Evolutionary conservation across 1,140 invertebrate species (phyloP), one percentile per base, ranked within the genome.

Genomic region (Bombus pascuorum): DNA sequence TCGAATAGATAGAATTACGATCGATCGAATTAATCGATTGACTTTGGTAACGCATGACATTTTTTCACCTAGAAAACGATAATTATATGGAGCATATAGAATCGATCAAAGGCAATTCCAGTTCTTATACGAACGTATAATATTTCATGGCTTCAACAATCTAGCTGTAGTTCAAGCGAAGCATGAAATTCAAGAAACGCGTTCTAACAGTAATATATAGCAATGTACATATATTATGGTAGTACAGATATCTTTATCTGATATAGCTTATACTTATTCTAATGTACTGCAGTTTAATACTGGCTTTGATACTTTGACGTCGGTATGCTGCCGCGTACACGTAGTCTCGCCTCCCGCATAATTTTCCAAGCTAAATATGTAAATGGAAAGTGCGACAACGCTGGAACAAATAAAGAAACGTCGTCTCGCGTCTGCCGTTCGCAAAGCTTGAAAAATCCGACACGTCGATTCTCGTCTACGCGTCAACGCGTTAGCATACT

Each of bases 1-100:
- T 8, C 0, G 5, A 22, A 53, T 53, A 8, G 18, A 0, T 3
- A 22, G 47, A 53, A 53, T 22, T 53, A 22, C 47, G 5, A 53
- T 53, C 47, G 47, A 53, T 47, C 18, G 47, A 53, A 18, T 8
- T 22, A 22, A 53, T 53, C 18, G 47, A 53, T 53, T 8, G 18
- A 18, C 47, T 53, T 53, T 8, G 47, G 0, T 3, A n/a, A 62
- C 10, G 0, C 1, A 0, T 0, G 28, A 13, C 3, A 4, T n/a
- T 13, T 62, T 4, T 62, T 62, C 0, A 13, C 28, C 59, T 4
- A 62, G 59, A n/a, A 28, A 62, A 5, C 25, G 8, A 62, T n/a
- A 13, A 62, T 62, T 5, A n/a, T 10, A 62, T 1, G 28, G 28
- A 4, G 12, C 59, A 13, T n/a, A n/a, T 0, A 28, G 59, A 12